These are phyloP conservation scores for Cavia porcellus DNA, from an alignment of 2,113 vertebrate genomes.

Conservation along the genomic window DNA sequence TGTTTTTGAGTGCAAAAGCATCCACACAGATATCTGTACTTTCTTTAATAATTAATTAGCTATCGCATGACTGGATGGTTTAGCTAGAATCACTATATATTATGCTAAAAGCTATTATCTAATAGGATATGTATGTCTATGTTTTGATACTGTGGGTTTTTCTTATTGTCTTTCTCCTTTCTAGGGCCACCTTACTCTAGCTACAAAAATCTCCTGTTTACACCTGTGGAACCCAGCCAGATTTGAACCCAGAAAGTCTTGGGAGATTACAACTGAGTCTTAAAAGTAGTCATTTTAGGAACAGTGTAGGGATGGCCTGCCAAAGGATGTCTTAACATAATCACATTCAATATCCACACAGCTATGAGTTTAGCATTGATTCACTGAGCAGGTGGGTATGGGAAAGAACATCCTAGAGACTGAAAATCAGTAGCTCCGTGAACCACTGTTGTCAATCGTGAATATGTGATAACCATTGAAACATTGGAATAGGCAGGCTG, in stretches of 20 bases:
- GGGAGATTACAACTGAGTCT: neutral
- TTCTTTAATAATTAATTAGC: slow-evolving; percentile 11
- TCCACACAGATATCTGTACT: neutral
- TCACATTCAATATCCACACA: neutral
- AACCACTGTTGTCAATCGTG: neutral
- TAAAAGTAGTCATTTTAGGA: neutral
- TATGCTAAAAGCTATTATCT: neutral
- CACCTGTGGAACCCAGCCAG: neutral
- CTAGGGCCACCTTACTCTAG: neutral
- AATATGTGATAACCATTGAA: neutral
- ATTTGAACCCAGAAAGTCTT: neutral
- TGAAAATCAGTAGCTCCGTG: neutral
- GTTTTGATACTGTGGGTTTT: neutral
- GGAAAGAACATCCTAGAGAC: neutral
- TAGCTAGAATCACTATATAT: neutral
- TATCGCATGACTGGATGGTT: neutral
- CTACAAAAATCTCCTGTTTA: neutral
- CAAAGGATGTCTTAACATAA: neutral
- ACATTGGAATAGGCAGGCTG: too few relatives aligned
- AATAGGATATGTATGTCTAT: neutral
- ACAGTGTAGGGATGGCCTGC: neutral
- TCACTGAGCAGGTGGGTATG: neutral
- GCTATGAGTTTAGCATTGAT: neutral
- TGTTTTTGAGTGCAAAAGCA: slow-evolving; percentile 10
- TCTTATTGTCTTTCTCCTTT: neutral